Evolutionary conservation across 2,888 invertebrate genomes (phyloP), one percentile per base, ranked within the genome.

Genomic region (Nezara viridula): DNA sequence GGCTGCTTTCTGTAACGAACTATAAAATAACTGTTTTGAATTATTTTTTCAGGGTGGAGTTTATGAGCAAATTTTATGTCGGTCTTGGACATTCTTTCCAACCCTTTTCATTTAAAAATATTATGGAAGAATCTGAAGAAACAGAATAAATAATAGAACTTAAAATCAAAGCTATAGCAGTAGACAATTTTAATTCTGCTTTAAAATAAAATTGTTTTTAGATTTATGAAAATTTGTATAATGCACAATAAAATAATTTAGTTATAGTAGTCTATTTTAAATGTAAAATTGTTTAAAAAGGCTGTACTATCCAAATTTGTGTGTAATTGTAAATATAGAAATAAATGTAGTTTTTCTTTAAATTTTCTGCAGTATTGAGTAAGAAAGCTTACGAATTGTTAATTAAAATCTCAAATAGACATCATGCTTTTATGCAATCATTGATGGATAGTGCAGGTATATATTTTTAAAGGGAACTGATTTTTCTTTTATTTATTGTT

Each of bases 21-120:
- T 55, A 24, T 55, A 55, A 7, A 55, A 55, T 55, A 50, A n/a
- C n/a, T n/a, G 37, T 7, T 47, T 86, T 50, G 27, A 52, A 47
- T 88, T 77, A 10, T 60, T 88, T 60, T 92, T 92, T 89, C 92
- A 96, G 96, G 96, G 96, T 96, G 91, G 96, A 96, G 92, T 96
- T 96, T 92, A 95, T 96, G 94, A 95, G 95, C 92, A 96, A 96
- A 92, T 96, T 96, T 92, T 96, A 96, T 92, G 92, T 93, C 50
- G 96, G 96, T 21, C 92, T 94, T 66, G 96, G 96, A 19, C 94
- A 95, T 91, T 92, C 94, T 27, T 96, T 96, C 92, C 93, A 93
- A 88, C 96, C 96, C 47, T 96, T 96, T 93, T 95, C 94, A 90
- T 96, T 96, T 92, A 95, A 95, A 91, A 92, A 92, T 60, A 94